These are phyloP conservation scores for Nerophis ophidion DNA, from an alignment of 2,113 vertebrate species.

Conservation along the genomic window DNA sequence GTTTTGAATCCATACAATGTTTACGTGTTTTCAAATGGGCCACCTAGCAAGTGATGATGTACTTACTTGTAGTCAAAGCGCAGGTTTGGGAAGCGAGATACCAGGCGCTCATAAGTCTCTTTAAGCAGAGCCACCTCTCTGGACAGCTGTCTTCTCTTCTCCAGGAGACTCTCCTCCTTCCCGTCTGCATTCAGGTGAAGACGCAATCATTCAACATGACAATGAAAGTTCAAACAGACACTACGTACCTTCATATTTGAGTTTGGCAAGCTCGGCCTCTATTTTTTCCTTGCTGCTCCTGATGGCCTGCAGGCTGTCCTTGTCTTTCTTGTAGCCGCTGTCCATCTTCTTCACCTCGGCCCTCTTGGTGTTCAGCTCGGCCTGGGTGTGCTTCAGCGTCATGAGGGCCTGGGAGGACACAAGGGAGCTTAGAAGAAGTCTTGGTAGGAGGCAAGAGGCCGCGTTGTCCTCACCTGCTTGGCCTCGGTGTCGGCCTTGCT, in stretches of 20 bases:
- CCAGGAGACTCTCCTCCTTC: slow-evolving; percentile 76
- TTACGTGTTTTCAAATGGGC: no score
- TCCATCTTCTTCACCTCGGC: slow-evolving; percentile 88
- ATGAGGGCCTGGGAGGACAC: slow-evolving; percentile 77
- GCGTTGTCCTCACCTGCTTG: slow-evolving; percentile 77
- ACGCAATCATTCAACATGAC: neutral
- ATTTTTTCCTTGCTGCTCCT: slow-evolving; percentile 74
- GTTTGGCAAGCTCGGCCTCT: slow-evolving; percentile 75
- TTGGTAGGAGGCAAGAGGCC: neutral
- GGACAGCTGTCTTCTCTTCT: slow-evolving; percentile 71
- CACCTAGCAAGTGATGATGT: neutral
- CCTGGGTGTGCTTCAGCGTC: slow-evolving; percentile 84
- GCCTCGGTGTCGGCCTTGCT: slow-evolving; percentile 88
- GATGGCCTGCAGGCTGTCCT: slow-evolving; percentile 73
- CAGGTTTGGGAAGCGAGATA: slow-evolving; percentile 83
- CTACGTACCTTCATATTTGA: slow-evolving; percentile 83
- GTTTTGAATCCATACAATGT: no score
- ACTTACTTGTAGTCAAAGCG: slow-evolving; percentile 89
- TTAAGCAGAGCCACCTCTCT: slow-evolving; percentile 70
- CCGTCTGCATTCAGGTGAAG: slow-evolving; percentile 65
- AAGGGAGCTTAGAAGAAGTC: neutral
- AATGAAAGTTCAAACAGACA: neutral
- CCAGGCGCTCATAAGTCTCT: slow-evolving; percentile 75
- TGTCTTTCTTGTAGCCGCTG: slow-evolving; percentile 80
- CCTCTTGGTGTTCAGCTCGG: slow-evolving; percentile 86